Conservation (phyloP, 2,797 vertebrate species). For the Tenualosa ilisha region DNA sequence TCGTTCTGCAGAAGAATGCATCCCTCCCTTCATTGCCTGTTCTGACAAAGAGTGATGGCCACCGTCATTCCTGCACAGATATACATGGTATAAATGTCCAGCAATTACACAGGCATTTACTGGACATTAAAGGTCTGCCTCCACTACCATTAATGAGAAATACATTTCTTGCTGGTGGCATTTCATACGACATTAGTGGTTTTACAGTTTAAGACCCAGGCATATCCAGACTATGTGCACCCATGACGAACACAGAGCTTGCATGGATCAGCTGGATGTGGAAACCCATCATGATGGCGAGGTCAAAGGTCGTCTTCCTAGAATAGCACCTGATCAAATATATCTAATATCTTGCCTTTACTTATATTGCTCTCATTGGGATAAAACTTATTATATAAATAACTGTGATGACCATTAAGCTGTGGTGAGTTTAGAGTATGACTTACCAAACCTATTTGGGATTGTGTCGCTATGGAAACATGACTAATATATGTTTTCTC, state of each 20-base stretch:
- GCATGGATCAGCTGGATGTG: background rate
- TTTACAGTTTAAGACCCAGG: background rate
- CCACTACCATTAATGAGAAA: background rate
- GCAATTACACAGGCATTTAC: slow-evolving; percentile 42
- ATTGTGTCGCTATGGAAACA: too few relatives aligned
- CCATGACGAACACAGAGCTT: background rate
- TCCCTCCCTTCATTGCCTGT: slow-evolving; percentile 28
- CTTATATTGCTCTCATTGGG: too few relatives aligned
- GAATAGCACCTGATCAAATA: too few relatives aligned
- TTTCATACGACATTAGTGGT: background rate
- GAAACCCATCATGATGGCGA: background rate
- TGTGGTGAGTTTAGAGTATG: too few relatives aligned
- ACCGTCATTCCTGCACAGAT: slow-evolving; percentile 41
- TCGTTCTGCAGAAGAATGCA: slow-evolving; percentile 39
- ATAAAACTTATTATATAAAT: too few relatives aligned
- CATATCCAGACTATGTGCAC: background rate
- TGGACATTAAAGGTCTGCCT: slow-evolving; percentile 28
- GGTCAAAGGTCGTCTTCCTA: background rate
- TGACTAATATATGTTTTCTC: background rate
- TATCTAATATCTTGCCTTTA: too few relatives aligned
- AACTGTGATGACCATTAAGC: background rate
- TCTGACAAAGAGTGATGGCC: slow-evolving; percentile 37
- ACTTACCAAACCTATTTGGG: too few relatives aligned
- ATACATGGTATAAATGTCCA: slow-evolving; percentile 37
- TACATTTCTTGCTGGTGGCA: background rate